Evolutionary conservation across 2,888 invertebrate genomes (phyloP).

Genomic region (Cremastobaeus sp.): DNA sequence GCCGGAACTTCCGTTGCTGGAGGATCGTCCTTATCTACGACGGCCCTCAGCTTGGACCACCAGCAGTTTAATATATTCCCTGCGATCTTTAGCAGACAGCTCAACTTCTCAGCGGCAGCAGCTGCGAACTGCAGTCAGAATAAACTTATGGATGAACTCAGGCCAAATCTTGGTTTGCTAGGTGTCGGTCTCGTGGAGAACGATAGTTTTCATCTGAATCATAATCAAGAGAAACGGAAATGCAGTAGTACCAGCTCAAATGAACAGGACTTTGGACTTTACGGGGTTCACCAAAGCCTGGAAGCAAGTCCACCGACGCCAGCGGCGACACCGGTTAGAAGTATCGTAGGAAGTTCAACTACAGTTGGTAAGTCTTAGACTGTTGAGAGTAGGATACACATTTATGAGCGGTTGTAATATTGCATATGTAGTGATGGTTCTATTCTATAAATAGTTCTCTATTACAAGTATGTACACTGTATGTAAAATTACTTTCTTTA

Average conservation of each 20-base stretch:
- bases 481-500: too few species aligned
- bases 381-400: too few species aligned
- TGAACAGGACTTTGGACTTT: constrained; percentile 93
- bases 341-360: constrained; percentile 73
- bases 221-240: constrained; percentile 82
- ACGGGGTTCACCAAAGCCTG: constrained; percentile 81
- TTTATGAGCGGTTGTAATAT: too few species aligned
- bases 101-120: constrained; percentile 86
- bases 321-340: constrained; percentile 74
- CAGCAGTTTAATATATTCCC: constrained; percentile 95
- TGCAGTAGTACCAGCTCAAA: constrained; percentile 89
- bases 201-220: constrained; percentile 83
- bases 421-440: too few species aligned
- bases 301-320: constrained; percentile 78
- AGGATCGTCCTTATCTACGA: constrained; percentile 78
- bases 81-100: constrained; percentile 92
- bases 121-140: constrained; percentile 82
- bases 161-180: constrained; percentile 89
- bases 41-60: constrained; percentile 82
- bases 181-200: constrained; percentile 90
- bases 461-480: too few species aligned
- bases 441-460: too few species aligned
- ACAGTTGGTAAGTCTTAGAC: constrained; percentile 71
- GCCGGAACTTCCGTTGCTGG: constrained; percentile 83
- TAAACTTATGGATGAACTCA: constrained; percentile 91